Conservation (phyloP, 2,888 invertebrate species). For the Chrysolina oricalcia region DNA sequence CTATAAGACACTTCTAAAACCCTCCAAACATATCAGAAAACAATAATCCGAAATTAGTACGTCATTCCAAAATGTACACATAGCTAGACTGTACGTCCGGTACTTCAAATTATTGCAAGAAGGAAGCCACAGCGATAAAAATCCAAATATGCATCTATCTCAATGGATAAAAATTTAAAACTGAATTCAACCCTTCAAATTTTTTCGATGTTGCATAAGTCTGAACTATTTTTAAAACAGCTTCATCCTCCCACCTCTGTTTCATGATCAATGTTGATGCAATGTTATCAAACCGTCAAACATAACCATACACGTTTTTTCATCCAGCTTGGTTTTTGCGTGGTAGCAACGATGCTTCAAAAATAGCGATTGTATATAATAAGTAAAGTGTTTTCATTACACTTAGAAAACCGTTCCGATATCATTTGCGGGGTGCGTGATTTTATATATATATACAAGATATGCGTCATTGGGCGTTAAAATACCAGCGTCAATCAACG, state of each 20-base stretch:
- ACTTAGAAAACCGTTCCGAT: constrained; percentile 3
- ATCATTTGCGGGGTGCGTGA: constrained; percentile 14
- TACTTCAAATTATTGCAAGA: too few species aligned
- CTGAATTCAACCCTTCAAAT: too few species aligned
- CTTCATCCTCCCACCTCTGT: not conserved
- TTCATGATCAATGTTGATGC: not conserved
- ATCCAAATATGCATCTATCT: too few species aligned
- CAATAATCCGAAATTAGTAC: too few species aligned
- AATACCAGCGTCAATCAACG: not conserved
- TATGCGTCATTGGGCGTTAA: not conserved
- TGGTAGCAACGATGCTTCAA: not conserved
- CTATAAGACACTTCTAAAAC: too few species aligned
- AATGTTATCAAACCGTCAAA: constrained; percentile 4
- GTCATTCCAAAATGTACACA: too few species aligned
- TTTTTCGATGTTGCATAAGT: not conserved
- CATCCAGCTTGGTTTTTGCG: not conserved
- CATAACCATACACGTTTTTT: not conserved
- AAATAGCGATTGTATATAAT: constrained; percentile 30
- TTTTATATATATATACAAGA: constrained; percentile 6
- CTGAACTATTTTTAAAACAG: not conserved
- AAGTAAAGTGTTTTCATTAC: constrained; percentile 16
- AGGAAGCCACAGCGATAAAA: too few species aligned
- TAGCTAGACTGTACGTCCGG: too few species aligned
- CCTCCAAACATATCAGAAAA: too few species aligned
- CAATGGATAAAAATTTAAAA: too few species aligned